A percentile compares a stretch with the other conserved stretches of the same genome.
Conservation (phyloP, 2,888 invertebrate genomes). For the Perdita meconis region DNA sequence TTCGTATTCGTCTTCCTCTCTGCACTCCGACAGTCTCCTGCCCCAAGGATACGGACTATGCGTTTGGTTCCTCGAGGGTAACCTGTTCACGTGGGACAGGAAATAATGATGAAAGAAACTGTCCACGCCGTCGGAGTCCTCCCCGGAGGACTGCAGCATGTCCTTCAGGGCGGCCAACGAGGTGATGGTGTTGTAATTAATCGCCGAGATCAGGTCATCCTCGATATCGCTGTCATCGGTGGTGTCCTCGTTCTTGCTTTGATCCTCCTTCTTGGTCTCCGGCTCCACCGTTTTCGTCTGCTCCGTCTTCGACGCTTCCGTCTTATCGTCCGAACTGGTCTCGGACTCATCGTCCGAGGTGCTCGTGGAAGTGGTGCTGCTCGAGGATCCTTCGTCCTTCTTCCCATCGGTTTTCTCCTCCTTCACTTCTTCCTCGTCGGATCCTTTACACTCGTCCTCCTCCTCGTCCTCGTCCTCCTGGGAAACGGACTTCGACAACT, state of each 20-base stretch:
- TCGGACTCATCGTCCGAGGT: constrained; percentile 82
- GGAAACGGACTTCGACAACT: constrained; percentile 49
- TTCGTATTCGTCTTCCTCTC: constrained; percentile 93
- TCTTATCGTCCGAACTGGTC: constrained; percentile 81
- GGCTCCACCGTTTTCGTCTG: constrained; percentile 35
- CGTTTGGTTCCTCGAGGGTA: constrained; percentile 87
- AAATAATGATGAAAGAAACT: constrained; percentile 90
- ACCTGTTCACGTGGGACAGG: constrained; percentile 89
- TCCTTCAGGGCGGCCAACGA: constrained; percentile 89
- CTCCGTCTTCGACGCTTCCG: constrained; percentile 76
- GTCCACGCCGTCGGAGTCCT: constrained; percentile 85
- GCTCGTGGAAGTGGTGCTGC: constrained; percentile 76
- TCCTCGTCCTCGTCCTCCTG: constrained; percentile 71
- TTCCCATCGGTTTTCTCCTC: constrained; percentile 69
- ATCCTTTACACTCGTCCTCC: constrained; percentile 70
- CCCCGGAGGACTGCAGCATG: constrained; percentile 87
- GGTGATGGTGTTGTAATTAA: constrained; percentile 89
- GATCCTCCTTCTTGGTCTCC: constrained; percentile 62
- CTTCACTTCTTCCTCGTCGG: constrained; percentile 64
- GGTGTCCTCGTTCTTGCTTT: constrained; percentile 76
- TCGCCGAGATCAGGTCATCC: constrained; percentile 88
- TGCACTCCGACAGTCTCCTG: constrained; percentile 90
- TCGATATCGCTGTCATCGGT: constrained; percentile 87
- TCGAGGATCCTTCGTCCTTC: constrained; percentile 77
- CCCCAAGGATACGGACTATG: constrained; percentile 84